Percentiles rank a stretch among this genome's conserved stretches.
phyloP scores from a whole-genome alignment of 2,888 invertebrate species.

The Sinodicranocentrus sp. region DNA sequence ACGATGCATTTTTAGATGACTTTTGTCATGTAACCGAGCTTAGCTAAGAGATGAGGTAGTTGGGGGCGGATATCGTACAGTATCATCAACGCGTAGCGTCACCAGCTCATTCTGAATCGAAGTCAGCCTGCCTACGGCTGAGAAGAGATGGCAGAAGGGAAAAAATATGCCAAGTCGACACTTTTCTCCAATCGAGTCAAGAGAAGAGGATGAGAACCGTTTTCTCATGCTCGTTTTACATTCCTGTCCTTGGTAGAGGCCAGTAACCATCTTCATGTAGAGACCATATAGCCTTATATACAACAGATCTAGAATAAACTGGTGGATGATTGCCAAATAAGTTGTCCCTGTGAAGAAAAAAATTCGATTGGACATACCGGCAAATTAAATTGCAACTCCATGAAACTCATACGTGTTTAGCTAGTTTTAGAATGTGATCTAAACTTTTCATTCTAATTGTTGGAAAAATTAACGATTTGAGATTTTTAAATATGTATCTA shows the following conservation, averaged over 20 bases:
- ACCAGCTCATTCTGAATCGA: constrained; percentile 28
- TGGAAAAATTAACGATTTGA: too few relatives aligned
- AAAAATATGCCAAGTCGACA: constrained; percentile 62
- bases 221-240: constrained; percentile 58
- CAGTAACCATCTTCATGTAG: constrained; percentile 46
- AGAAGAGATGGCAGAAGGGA: constrained; percentile 33
- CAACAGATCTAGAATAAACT: constrained; percentile 56
- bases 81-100: constrained; percentile 44
- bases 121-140: not conserved
- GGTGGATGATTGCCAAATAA: constrained; percentile 62
- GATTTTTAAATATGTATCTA: too few relatives aligned
- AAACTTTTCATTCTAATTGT: too few relatives aligned
- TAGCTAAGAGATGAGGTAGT: not conserved
- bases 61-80: constrained; percentile 62
- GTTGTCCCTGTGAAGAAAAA: not conserved
- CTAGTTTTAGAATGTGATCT: too few relatives aligned
- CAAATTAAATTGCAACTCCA: too few relatives aligned
- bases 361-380: too few relatives aligned
- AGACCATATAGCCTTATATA: constrained; percentile 63
- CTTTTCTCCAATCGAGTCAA: constrained; percentile 65
- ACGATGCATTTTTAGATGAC: constrained; percentile 61
- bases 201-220: constrained; percentile 65
- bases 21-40: constrained; percentile 42
- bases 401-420: too few relatives aligned
- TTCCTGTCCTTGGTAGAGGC: constrained; percentile 29